These are phyloP conservation scores for Silurus glanis DNA, from an alignment of 2,113 vertebrate species.

Conservation along the genomic window DNA sequence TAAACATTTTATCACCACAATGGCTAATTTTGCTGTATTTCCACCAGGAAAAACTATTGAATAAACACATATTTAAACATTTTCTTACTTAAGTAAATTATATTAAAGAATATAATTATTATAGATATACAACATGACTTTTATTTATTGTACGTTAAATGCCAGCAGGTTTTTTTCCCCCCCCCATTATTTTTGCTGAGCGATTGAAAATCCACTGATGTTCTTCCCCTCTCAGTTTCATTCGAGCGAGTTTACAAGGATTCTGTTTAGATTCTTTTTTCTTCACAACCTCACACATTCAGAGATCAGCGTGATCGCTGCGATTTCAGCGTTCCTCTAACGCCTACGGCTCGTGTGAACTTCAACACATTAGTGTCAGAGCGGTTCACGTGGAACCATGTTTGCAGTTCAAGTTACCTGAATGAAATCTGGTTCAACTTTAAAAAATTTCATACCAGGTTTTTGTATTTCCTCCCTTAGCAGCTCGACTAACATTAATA, in stretches of 20 bases:
- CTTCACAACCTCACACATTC: slow-evolving; percentile 12
- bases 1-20: background rate
- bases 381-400: background rate
- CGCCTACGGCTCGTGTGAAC: background rate
- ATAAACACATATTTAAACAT: too few relatives aligned
- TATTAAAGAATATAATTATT: background rate
- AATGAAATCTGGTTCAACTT: background rate
- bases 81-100: background rate
- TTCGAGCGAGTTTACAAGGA: background rate
- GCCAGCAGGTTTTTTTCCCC: background rate
- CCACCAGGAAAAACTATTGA: background rate
- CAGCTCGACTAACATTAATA: slow-evolving; percentile 77
- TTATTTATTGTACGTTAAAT: background rate
- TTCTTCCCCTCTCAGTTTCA: background rate
- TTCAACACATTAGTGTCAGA: background rate
- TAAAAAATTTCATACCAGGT: background rate
- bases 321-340: background rate
- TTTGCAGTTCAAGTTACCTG: background rate
- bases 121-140: background rate
- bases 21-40: background rate
- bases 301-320: background rate
- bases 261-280: background rate
- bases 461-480: background rate
- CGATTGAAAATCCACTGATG: background rate
- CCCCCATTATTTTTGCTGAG: background rate